Base-by-base conservation (phyloP, 2,888 invertebrate species). In the Mechanitis messenoides region DNA sequence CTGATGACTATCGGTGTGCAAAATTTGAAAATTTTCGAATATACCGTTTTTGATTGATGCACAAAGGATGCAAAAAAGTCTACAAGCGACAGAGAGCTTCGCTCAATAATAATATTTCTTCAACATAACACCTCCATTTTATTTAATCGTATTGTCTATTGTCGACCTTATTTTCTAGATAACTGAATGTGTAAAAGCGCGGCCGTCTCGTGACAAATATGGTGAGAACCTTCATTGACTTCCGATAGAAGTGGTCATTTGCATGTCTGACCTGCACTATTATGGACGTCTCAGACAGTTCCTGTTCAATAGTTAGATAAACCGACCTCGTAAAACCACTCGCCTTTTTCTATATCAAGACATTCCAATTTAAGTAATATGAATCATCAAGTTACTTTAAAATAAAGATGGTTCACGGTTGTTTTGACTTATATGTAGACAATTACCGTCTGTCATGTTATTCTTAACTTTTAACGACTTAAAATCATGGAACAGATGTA, bases 231-330 rank as follows among this genome's bases (percentile, higher is more conserved):
- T 84, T 83, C 81, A 69, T 70, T 70, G 58, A 65, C 78, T 83
- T 85, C 85, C 84, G 80, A 83, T 83, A 80, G 81, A 79, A 76
- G 73, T 64, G 60, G 70, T 72, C 71, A 81, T 85, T 85, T 84
- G 83, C 84, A 84, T 84, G 77, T 73, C 75, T 73, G 75, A 69
- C 71, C 66, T 66, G 68, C 67, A 68, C 72, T 58, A 64, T 69
- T 77, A 82, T 73, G 77, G 80, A 54, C 71, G 69, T 71, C 61
- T 64, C 63, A 70, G 69, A 73, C 70, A 72, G 73, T 77, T 76
- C 74, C 74, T 74, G 72, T 53, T 58, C 61, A 59, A 59, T 59
- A 64, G 64, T 68, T 68, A 67, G 67, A 61, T 65, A 56, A 57
- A 61, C 62, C 59, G 63, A 60, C 64, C 65, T 66, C 57, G 60